These are phyloP conservation scores for Salvator merianae DNA, from an alignment of 2,113 vertebrate species.

Conservation along the genomic window DNA sequence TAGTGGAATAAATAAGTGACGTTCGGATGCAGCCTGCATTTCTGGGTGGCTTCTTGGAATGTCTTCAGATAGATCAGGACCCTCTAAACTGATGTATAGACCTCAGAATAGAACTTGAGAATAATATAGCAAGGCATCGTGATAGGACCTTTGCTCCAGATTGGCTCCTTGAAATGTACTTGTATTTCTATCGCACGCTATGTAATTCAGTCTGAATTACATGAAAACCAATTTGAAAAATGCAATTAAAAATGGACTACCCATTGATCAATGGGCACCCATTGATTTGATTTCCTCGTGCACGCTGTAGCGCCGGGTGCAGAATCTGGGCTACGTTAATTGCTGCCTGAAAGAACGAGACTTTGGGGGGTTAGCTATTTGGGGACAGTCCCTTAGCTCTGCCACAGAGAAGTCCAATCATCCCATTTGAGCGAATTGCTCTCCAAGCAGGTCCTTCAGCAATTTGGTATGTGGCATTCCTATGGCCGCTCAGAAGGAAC, in stretches of 20 bases:
- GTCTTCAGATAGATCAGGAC: background rate
- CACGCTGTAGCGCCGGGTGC: background rate
- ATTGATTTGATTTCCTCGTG: background rate
- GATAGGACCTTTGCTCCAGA: background rate
- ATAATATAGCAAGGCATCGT: background rate
- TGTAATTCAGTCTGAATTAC: too few species aligned
- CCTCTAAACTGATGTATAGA: background rate
- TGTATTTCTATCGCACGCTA: too few species aligned
- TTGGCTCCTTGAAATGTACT: too few species aligned
- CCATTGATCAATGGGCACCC: background rate
- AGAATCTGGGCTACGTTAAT: background rate
- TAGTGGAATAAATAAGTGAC: too few species aligned
- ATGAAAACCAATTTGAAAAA: too few species aligned
- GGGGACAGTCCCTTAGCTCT: background rate
- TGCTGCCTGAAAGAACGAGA: background rate
- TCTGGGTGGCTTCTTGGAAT: background rate
- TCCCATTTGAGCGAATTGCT: background rate
- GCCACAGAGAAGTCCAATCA: background rate
- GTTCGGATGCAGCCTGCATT: too few species aligned
- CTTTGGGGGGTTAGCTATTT: background rate
- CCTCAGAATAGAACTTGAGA: background rate
- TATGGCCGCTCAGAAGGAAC: background rate
- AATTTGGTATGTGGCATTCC: background rate
- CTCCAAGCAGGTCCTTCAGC: background rate
- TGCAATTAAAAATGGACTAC: too few species aligned